These are phyloP conservation scores for Ornithoptera priamus DNA, from an alignment of 2,888 invertebrate genomes.

Conservation along the genomic window DNA sequence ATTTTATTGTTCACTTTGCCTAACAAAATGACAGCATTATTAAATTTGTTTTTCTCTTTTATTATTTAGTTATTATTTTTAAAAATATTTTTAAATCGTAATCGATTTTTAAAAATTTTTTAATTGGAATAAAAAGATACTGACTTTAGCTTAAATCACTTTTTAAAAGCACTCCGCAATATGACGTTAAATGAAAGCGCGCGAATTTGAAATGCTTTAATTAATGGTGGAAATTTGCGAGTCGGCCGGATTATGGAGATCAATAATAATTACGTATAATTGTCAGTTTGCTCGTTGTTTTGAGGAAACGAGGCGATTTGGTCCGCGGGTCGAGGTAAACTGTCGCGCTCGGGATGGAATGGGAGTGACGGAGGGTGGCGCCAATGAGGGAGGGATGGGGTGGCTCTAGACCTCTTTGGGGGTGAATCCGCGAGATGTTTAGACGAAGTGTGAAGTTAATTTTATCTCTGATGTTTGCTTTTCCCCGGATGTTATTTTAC, in stretches of 20 bases:
- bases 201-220: constrained; percentile 33
- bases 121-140: too few relatives aligned
- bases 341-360: constrained; percentile 49
- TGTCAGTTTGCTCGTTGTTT: constrained; percentile 51
- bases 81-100: too few relatives aligned
- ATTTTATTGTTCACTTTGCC: neutral
- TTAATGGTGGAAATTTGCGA: constrained; percentile 4
- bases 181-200: constrained; percentile 5
- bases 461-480: constrained; percentile 16
- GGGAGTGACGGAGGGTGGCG: constrained; percentile 37
- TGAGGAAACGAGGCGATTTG: constrained; percentile 60
- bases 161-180: neutral
- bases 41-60: too few relatives aligned
- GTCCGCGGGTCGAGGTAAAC: constrained; percentile 58
- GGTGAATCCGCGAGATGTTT: constrained; percentile 33
- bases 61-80: too few relatives aligned
- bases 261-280: constrained; percentile 52
- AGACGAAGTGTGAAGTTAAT: constrained; percentile 34
- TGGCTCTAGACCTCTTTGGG: constrained; percentile 38
- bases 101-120: too few relatives aligned
- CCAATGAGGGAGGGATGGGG: constrained; percentile 31
- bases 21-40: too few relatives aligned
- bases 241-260: constrained; percentile 30
- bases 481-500: constrained; percentile 10
- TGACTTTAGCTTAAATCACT: neutral